Base-by-base conservation (phyloP, 2,113 vertebrate species). In the Myocastor coypus region DNA sequence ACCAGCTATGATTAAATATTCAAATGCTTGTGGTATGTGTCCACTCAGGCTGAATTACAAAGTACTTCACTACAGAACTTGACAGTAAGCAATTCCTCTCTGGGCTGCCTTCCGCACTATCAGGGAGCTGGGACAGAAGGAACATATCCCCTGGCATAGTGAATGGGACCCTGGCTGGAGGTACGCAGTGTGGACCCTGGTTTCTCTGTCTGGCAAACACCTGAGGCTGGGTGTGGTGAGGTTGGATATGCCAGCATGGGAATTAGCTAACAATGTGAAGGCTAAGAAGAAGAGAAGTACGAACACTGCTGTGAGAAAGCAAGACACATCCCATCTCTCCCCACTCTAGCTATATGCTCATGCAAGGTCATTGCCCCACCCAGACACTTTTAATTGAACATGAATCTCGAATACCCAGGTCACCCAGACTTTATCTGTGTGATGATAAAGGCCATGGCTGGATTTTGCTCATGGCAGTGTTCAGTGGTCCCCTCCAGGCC, bases 71-170 rank as follows among this genome's bases (percentile, higher is more conserved):
- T 26, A 3, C 5, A 42, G 30, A 46, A 50, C 59, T 37, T 7
- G 5, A 32, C 37, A 3, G 50, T 46, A 46, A 46, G 46, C 4
- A 46, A 8, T 46, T 13, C 40, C 2, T 20, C 59, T 20, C 28
- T 0, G 71, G 24, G 46, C 50, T 52, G 37, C 71, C 6, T 9
- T 5, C 4, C 2, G 12, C 32, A 19, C 20, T 52, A 19, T 4
- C 3, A 32, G 1, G 30, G 59, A 19, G 42, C 1, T 19, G 40
- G 40, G 22, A n/a, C 28, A 26, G 24, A 40, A 73, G 40, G 19
- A 0, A 26, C 26, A 1, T 42, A 10, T 4, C 5, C 83, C 4
- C 0, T 22, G 37, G 71, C 28, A 22, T 7, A 40, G 2, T 1
- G 20, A 71, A 22, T 20, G 7, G 0, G 1, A 75, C 3, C 9